These are phyloP conservation scores for Pantala flavescens DNA, from an alignment of 1,140 invertebrate species.

Conservation along the genomic window DNA sequence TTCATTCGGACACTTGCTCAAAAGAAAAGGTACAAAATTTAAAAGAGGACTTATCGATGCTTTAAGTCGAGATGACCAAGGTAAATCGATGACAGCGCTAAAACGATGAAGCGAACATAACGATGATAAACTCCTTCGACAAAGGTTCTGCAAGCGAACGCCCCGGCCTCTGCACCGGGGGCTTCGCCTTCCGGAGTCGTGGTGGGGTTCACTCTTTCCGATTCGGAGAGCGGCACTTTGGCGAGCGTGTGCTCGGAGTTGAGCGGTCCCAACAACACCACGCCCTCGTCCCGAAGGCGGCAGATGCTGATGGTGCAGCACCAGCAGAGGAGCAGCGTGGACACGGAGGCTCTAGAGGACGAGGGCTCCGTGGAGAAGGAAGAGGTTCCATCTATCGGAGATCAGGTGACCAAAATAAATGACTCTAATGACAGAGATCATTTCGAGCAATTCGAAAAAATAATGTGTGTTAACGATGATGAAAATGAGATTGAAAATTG, in stretches of 20 bases:
- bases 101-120: too few species aligned
- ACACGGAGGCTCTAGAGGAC: slow-evolving; percentile 62
- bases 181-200: slow-evolving; percentile 36
- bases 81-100: too few species aligned
- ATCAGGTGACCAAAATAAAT: neutral
- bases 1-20: too few species aligned
- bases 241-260: slow-evolving; percentile 42
- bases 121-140: too few species aligned
- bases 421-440: too few species aligned
- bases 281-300: slow-evolving; percentile 62
- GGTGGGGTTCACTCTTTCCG: slow-evolving; percentile 18
- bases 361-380: slow-evolving; percentile 32
- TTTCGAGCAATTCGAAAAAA: too few species aligned
- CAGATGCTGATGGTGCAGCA: slow-evolving; percentile 65
- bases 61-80: too few species aligned
- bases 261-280: slow-evolving; percentile 36
- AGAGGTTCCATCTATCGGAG: neutral
- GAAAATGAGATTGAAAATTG: too few species aligned
- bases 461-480: too few species aligned
- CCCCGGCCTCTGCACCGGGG: neutral
- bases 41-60: too few species aligned
- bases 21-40: neutral
- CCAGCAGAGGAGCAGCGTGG: slow-evolving; percentile 71
- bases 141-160: slow-evolving; percentile 56
- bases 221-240: slow-evolving; percentile 45